Evolutionary conservation across 1,140 invertebrate genomes (phyloP), one percentile per base, ranked within the genome.

Genomic region (Caenorhabditis remanei): DNA sequence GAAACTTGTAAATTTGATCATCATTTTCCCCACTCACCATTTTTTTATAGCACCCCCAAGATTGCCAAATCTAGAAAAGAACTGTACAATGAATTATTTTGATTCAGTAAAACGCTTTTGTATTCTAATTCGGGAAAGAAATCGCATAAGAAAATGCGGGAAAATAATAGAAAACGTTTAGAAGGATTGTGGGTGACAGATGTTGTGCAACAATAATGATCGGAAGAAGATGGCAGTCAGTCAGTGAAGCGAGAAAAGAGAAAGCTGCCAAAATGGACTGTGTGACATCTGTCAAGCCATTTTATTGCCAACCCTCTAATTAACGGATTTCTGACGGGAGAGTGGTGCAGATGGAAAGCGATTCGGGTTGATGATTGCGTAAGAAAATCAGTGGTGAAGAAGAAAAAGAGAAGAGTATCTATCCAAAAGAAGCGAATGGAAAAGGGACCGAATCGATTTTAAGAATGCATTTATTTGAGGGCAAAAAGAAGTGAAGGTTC

Each of bases 261-360:
- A 79, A 79, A 50, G 71, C 71, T 79, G 43, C 71, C 40, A 79
- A 79, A 79, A 79, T 79, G 43, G 71, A 46, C 32, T 79, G 46
- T 32, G 32, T 50, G 71, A 50, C 71, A 79, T 79, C 71, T 79
- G 71, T 50, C 71, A 79, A 50, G 71, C 71, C 71, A 79, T 79
- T 79, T 79, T 50, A 79, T 50, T 24, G 71, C 46, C 71, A 50
- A 79, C 71, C 71, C 71, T 79, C 71, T 79, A 79, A 79, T 79
- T 79, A 79, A 50, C 71, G 46, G 71, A 79, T 79, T 79, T 79
- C 46, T 79, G 46, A 53, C 21, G 40, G 6, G 14, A 24, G 32
- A 32, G 32, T 32, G 13, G 46, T 14, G 71, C 46, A 79, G 46
- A 79, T 50, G 46, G n/a, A 24, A 79, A 48, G n/a, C 40, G 71